Evolutionary conservation across 2,888 invertebrate species (phyloP).

Genomic region (Cantharis rufa): DNA sequence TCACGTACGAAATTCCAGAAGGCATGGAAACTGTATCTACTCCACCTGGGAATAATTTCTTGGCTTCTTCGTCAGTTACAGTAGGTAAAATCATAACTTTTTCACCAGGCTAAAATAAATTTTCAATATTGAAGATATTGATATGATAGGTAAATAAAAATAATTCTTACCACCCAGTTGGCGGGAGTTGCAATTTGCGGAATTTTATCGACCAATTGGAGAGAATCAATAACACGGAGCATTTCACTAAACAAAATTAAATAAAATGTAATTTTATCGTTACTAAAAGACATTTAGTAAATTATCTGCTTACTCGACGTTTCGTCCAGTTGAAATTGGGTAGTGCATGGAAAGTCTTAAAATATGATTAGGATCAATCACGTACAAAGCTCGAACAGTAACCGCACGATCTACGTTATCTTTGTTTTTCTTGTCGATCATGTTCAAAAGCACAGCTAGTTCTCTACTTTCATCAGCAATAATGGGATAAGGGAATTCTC

Average conservation of each 20-base stretch:
- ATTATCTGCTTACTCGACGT: slow-evolving; percentile 74
- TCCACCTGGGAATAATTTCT: slow-evolving; percentile 70
- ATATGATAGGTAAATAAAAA: neutral
- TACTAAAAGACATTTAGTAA: neutral
- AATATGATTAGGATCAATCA: slow-evolving; percentile 80
- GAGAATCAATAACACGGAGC: slow-evolving; percentile 78
- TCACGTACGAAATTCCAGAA: slow-evolving; percentile 75
- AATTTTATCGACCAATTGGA: slow-evolving; percentile 73
- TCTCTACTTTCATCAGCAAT: slow-evolving; percentile 76
- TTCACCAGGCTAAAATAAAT: slow-evolving; percentile 64
- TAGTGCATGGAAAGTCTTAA: slow-evolving; percentile 81
- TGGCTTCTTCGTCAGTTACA: slow-evolving; percentile 68
- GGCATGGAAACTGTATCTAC: slow-evolving; percentile 72
- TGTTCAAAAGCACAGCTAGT: slow-evolving; percentile 73
- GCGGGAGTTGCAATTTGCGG: slow-evolving; percentile 59
- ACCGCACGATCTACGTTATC: slow-evolving; percentile 67
- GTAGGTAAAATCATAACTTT: slow-evolving; percentile 81
- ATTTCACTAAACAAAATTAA: slow-evolving; percentile 71
- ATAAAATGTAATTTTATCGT: neutral
- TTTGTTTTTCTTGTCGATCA: slow-evolving; percentile 77
- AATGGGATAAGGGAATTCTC: slow-evolving; percentile 80
- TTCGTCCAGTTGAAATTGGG: slow-evolving; percentile 83
- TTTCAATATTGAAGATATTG: neutral
- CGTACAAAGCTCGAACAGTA: slow-evolving; percentile 77
- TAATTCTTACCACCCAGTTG: slow-evolving; percentile 47